Evolutionary conservation across 1,140 invertebrate genomes (phyloP).

Genomic region (Drosophila subpulchrella): DNA sequence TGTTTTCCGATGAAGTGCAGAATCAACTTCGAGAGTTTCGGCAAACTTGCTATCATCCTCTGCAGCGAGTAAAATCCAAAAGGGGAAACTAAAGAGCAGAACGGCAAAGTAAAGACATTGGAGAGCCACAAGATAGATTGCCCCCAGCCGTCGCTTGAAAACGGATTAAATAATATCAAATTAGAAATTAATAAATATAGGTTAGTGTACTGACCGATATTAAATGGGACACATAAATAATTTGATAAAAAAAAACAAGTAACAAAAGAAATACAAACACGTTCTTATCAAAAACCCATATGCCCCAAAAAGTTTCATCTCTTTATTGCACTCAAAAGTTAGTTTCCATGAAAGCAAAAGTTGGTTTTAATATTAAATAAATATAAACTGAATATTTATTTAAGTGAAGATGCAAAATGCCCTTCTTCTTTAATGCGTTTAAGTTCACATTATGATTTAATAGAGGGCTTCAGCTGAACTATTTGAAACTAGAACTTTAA

Average conservation of each 20-base stretch:
- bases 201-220: neutral
- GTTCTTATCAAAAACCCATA: neutral
- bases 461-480: slow-evolving; percentile 1
- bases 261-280: neutral
- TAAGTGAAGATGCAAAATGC: neutral
- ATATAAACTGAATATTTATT: neutral
- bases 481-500: slow-evolving; percentile 19
- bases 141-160: slow-evolving; percentile 1
- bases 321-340: neutral
- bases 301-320: neutral
- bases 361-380: neutral
- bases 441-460: slow-evolving; percentile 10
- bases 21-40: slow-evolving; percentile 25
- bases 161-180: slow-evolving; percentile 3
- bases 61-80: slow-evolving; percentile 3
- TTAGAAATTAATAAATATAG: neutral
- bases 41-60: slow-evolving; percentile 12
- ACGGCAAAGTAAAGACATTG: neutral
- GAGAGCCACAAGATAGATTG: slow-evolving; percentile 8
- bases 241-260: neutral
- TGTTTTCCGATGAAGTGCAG: slow-evolving; percentile 39
- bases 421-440: neutral
- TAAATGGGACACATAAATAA: too few relatives aligned
- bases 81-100: neutral
- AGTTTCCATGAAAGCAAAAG: neutral